Conservation (phyloP, 2,113 vertebrate genomes). For the Parotia lawesii region DNA sequence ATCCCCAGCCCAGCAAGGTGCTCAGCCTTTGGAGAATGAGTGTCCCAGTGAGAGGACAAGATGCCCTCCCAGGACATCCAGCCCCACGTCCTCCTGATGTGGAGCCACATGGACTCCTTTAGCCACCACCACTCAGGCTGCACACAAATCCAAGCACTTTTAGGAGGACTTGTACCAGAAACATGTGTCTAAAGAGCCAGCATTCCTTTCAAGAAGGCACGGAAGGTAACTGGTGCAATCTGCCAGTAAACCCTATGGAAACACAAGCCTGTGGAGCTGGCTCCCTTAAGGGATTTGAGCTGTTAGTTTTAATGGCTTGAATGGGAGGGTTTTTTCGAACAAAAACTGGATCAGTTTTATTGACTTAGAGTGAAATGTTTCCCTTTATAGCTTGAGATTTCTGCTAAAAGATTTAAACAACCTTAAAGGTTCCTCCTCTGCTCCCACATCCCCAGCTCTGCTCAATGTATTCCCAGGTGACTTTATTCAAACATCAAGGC, state of each 20-base stretch:
- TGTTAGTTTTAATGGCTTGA: conserved; percentile 23
- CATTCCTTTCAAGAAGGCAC: background rate
- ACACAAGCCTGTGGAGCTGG: background rate
- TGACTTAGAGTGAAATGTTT: conserved; percentile 27
- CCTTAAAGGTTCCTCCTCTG: background rate
- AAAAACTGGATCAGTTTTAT: conserved; percentile 52
- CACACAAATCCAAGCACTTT: background rate
- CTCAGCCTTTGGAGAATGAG: background rate
- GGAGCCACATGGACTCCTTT: background rate
- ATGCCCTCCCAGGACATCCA: background rate
- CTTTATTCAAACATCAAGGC: background rate
- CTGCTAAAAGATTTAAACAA: conserved; percentile 33
- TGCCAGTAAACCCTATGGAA: background rate
- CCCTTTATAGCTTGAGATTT: conserved; percentile 20
- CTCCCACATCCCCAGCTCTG: background rate
- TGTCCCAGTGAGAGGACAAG: background rate
- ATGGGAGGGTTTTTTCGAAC: background rate
- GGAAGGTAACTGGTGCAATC: background rate
- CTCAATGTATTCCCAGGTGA: background rate
- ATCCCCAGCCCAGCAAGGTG: background rate
- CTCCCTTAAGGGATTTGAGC: conserved; percentile 1
- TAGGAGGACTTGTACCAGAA: background rate
- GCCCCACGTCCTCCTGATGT: background rate
- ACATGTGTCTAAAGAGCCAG: background rate
- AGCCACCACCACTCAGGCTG: background rate